Conservation (phyloP, 1,140 invertebrate species). For the Megalopta genalis region DNA sequence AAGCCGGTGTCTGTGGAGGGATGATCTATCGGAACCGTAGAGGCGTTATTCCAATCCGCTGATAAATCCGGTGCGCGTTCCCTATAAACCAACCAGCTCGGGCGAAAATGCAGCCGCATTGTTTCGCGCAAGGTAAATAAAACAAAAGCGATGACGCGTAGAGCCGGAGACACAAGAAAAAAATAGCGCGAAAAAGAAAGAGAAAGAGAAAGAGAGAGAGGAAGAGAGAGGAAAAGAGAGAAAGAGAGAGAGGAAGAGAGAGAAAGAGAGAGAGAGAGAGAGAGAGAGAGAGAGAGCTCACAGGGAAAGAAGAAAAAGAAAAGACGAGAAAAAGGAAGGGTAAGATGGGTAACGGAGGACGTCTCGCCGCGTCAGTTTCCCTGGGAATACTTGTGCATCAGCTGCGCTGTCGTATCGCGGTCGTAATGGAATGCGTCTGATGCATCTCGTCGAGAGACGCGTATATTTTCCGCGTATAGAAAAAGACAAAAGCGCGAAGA, state of each 20-base stretch:
- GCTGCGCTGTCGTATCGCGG: not conserved
- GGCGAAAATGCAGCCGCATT: not conserved
- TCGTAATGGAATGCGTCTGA: slow-evolving; percentile 26
- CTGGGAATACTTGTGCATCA: slow-evolving; percentile 15
- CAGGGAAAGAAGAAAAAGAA: too few species aligned
- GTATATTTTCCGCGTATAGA: not conserved
- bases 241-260: too few species aligned
- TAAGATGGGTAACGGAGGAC: not conserved
- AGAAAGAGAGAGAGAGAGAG: too few species aligned
- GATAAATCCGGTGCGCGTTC: not conserved
- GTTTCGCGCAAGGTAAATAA: not conserved
- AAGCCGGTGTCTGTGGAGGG: not conserved
- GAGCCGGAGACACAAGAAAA: too few species aligned
- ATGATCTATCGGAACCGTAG: slow-evolving; percentile 7
- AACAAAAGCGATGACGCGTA: not conserved
- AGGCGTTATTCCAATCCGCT: not conserved
- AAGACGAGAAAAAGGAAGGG: too few species aligned
- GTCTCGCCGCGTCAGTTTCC: not conserved
- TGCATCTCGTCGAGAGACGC: not conserved
- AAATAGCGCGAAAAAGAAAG: too few species aligned
- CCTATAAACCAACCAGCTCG: not conserved
- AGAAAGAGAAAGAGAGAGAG: too few species aligned
- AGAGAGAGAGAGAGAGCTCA: too few species aligned
- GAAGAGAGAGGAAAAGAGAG: too few species aligned
- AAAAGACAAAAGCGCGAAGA: too few species aligned